A percentile compares a stretch with the other conserved stretches of the same genome.
phyloP scores from a whole-genome alignment of 2,113 vertebrate species.

The Muntiacus reevesi region DNA sequence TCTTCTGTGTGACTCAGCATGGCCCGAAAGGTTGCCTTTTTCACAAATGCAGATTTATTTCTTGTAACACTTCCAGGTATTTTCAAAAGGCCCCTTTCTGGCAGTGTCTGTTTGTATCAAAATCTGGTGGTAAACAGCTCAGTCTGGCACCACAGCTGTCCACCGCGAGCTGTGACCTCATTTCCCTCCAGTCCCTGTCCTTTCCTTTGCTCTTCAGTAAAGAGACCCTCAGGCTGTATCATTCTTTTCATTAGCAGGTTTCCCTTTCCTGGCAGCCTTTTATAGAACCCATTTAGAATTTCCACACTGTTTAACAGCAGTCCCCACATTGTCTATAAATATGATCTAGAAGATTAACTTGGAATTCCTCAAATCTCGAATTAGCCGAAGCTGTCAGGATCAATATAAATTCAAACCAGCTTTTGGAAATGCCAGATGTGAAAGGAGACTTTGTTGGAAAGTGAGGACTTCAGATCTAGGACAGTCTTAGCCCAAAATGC shows the following conservation, averaged over 20 bases:
- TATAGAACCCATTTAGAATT: background rate
- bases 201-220: background rate
- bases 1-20: background rate
- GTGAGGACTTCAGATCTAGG: background rate
- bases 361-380: slow-evolving; percentile 36
- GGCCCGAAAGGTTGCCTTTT: background rate
- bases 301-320: background rate
- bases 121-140: slow-evolving; percentile 20
- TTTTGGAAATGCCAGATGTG: background rate
- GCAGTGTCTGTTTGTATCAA: background rate
- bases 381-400: slow-evolving; percentile 2
- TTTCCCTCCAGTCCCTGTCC: slow-evolving; percentile 31
- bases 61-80: background rate
- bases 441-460: background rate
- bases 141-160: background rate
- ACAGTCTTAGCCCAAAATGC: background rate
- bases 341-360: background rate
- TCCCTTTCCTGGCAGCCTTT: background rate
- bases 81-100: slow-evolving; percentile 23
- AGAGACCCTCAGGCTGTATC: background rate
- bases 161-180: background rate
- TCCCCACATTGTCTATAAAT: background rate
- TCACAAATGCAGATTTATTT: slow-evolving; percentile 41
- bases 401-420: background rate
- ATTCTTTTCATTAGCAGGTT: background rate